Percentiles rank a stretch among this genome's conserved stretches.
Conservation (phyloP, 1,140 invertebrate species). For the Drosophila biarmipes region DNA sequence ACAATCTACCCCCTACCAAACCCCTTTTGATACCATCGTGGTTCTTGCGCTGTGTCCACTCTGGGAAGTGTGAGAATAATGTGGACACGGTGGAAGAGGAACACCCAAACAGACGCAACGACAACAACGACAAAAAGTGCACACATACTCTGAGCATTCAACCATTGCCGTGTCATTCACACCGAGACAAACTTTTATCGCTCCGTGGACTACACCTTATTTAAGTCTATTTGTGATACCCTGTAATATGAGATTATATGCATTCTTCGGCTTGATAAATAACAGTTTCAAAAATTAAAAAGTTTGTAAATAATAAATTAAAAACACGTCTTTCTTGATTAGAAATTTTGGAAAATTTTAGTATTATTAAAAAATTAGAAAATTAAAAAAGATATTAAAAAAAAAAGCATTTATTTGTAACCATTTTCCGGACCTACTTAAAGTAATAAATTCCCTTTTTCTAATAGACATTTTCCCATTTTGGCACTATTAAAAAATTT, state of each 20-base stretch:
- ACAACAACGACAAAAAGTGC: constrained; percentile 14
- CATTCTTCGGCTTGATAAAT: too few species aligned
- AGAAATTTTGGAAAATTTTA: too few species aligned
- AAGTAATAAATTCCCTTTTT: too few species aligned
- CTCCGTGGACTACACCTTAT: constrained; percentile 3
- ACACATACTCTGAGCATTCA: constrained; percentile 24
- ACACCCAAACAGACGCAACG: constrained; percentile 30
- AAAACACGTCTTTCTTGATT: too few species aligned
- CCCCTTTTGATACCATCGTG: constrained; percentile 8
- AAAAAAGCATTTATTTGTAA: too few species aligned
- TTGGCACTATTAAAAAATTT: too few species aligned
- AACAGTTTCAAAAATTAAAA: too few species aligned
- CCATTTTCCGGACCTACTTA: too few species aligned
- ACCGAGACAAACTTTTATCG: constrained; percentile 46
- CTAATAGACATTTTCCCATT: too few species aligned
- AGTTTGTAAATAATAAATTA: too few species aligned
- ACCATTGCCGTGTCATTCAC: constrained; percentile 71
- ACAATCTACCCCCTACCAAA: constrained; percentile 48
- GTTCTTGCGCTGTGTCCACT: constrained; percentile 34
- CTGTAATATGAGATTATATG: background rate
- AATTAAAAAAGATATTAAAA: too few species aligned
- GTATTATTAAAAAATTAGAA: too few species aligned
- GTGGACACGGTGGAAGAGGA: constrained; percentile 57
- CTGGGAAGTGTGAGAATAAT: constrained; percentile 71
- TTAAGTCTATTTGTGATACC: constrained; percentile 1